Percentiles rank a stretch among this genome's conserved stretches.
Conservation (phyloP, 2,113 vertebrate species). For the Semicossyphus pulcher region DNA sequence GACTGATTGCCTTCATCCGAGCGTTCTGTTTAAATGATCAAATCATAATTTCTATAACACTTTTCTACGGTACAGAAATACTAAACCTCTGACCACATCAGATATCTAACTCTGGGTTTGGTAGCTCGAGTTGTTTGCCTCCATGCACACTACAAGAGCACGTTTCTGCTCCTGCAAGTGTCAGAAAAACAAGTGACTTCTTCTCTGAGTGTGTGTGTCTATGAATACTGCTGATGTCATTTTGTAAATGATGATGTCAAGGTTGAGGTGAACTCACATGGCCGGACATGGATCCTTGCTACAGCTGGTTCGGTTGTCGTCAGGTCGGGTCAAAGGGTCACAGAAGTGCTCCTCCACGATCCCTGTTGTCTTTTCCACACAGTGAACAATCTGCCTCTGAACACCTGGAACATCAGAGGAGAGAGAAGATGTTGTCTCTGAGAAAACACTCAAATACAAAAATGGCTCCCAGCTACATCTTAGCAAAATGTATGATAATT, state of each 20-base stretch:
- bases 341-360: conserved; percentile 89
- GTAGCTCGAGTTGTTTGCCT: not conserved
- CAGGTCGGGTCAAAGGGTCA: conserved; percentile 83
- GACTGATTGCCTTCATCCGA: no score
- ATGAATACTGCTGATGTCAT: not conserved
- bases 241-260: not conserved
- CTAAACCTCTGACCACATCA: no score
- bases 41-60: no score
- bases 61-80: not conserved
- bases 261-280: conserved; percentile 82
- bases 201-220: not conserved
- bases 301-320: conserved; percentile 87
- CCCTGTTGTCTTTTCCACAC: conserved; percentile 86
- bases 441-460: not conserved
- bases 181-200: not conserved
- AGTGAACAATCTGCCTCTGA: conserved; percentile 88
- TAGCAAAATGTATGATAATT: no score
- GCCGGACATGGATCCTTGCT: conserved; percentile 89
- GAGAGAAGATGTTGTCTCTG: not conserved
- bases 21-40: no score
- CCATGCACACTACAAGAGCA: not conserved
- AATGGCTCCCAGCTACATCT: not conserved
- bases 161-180: not conserved
- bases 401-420: conserved; percentile 82
- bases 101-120: not conserved